Conservation (phyloP, 2,888 invertebrate genomes). For the Fragum fragum region DNA sequence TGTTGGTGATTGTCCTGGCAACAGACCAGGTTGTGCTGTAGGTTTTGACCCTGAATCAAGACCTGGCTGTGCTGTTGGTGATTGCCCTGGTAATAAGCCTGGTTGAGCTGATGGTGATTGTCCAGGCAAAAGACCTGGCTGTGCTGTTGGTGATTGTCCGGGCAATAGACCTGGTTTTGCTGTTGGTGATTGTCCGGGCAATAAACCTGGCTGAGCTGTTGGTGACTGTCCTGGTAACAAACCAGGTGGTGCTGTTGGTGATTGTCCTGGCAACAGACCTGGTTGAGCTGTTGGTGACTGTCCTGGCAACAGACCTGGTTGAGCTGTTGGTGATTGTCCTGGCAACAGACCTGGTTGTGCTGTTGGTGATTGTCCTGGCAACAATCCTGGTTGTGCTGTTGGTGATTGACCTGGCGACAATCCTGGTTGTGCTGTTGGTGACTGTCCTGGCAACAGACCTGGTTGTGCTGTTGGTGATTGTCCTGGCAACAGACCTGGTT, state of each 20-base stretch:
- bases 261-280: slow-evolving; percentile 42
- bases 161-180: slow-evolving; percentile 37
- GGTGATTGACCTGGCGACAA: slow-evolving; percentile 11
- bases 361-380: slow-evolving; percentile 47
- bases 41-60: slow-evolving; percentile 25
- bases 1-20: slow-evolving; percentile 53
- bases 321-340: slow-evolving; percentile 52
- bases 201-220: slow-evolving; percentile 46
- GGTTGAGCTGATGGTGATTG: slow-evolving; percentile 46
- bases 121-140: slow-evolving; percentile 43
- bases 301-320: slow-evolving; percentile 37
- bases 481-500: slow-evolving; percentile 40
- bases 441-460: slow-evolving; percentile 15
- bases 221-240: slow-evolving; percentile 43
- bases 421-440: slow-evolving; percentile 19
- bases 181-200: slow-evolving; percentile 51
- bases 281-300: slow-evolving; percentile 46
- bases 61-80: slow-evolving; percentile 46
- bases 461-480: slow-evolving; percentile 18
- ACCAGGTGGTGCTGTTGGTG: slow-evolving; percentile 56
- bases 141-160: slow-evolving; percentile 54
- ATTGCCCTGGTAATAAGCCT: slow-evolving; percentile 29
- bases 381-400: slow-evolving; percentile 19
- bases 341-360: slow-evolving; percentile 42
- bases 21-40: slow-evolving; percentile 47